Evolutionary conservation across 2,797 vertebrate species (phyloP), one percentile per base, ranked within the genome.

Genomic region (Lagorchestes hirsutus): DNA sequence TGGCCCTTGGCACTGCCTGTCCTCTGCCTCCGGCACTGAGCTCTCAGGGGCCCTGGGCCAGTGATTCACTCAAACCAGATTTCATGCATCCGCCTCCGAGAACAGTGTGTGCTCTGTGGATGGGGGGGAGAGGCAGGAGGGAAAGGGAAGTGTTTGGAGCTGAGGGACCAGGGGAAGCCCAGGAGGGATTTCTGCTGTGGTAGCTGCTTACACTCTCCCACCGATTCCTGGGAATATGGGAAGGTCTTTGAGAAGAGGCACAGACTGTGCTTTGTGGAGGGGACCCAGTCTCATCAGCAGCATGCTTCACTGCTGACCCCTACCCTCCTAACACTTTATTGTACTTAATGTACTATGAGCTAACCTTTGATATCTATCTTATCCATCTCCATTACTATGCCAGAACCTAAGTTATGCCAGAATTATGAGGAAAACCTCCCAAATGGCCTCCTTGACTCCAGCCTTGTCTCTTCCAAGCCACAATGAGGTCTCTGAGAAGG

Each of bases 81-180:
- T 91, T 90, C 52, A 92, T 54, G 46, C 93, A 93, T 96, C 95
- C 97, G 97, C 94, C 95, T 91, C 34, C 82, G 95, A 97, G 97
- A 96, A 97, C 98, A 96, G 93, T 93, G 87, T 97, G 97, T 97
- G 97, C 97, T 96, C 94, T 97, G 96, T 96, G 93, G 13, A 0
- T 0, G 52, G 2, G 95, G 27, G 27, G 27, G 74, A 82, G 91
- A 91, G 92, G 90, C 97, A 1, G 4, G 97, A 94, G 93, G 95
- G 92, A 97, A 97, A 97, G 94, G 96, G 96, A 97, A 97, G 59
- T 96, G 95, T 93, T 56, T 62, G 93, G 58, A 94, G 57, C 52
- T 55, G 67, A 29, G 54, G 54, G 67, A 57, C 74, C 27, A 90
- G 34, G 46, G 82, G 95, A 94, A 93, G 92, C 55, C 92, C 90